phyloP scores from a whole-genome alignment of 2,797 vertebrate species.

The Lagodon rhomboides region DNA sequence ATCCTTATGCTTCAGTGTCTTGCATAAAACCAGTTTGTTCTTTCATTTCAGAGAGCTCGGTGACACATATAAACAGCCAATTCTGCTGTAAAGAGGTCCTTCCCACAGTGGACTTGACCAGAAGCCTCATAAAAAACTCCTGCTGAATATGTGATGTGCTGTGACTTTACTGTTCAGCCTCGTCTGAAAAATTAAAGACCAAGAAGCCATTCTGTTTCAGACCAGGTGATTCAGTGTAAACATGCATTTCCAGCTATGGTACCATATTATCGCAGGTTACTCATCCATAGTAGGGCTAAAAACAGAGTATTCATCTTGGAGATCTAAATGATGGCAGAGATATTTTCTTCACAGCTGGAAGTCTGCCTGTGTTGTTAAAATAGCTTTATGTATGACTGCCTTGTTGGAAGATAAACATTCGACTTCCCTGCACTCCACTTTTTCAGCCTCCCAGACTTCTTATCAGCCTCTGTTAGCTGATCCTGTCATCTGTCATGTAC shows the following conservation, averaged over 20 bases:
- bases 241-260: slow-evolving; percentile 29
- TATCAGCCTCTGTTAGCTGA: slow-evolving; percentile 52
- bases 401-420: slow-evolving; percentile 50
- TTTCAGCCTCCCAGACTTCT: slow-evolving; percentile 39
- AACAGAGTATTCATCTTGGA: slow-evolving; percentile 5
- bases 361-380: slow-evolving; percentile 36
- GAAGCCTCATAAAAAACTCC: slow-evolving; percentile 59
- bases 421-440: slow-evolving; percentile 33
- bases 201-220: slow-evolving; percentile 15
- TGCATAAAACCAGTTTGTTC: slow-evolving; percentile 18
- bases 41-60: slow-evolving; percentile 28
- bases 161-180: slow-evolving; percentile 3
- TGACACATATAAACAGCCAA: slow-evolving; percentile 15
- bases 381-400: slow-evolving; percentile 39
- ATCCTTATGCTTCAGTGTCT: slow-evolving; percentile 60
- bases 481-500: slow-evolving; percentile 43
- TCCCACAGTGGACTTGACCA: slow-evolving; percentile 36
- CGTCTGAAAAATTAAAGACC: slow-evolving; percentile 6
- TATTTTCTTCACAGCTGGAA: slow-evolving; percentile 39
- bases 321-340: slow-evolving; percentile 18
- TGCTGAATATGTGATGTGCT: slow-evolving; percentile 39
- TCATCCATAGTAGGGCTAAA: slow-evolving; percentile 10
- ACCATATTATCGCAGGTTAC: slow-evolving; percentile 15
- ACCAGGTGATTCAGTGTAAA: slow-evolving; percentile 34
- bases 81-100: slow-evolving; percentile 27